Evolutionary conservation across 2,797 vertebrate species (phyloP), one percentile per base, ranked within the genome.

Genomic region (Yasuhikotakia modesta): DNA sequence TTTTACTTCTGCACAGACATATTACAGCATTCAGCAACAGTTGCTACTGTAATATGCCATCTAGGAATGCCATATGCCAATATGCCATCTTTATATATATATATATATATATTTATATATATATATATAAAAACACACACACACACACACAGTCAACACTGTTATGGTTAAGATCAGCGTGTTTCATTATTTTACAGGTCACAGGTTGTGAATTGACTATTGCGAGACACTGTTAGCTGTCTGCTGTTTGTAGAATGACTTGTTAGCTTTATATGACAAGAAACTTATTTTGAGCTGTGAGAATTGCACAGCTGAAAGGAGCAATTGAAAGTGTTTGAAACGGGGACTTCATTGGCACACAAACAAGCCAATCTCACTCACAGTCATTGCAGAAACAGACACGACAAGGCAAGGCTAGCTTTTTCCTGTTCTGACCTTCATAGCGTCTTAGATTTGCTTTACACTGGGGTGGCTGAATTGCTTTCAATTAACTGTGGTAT

Each of bases 401-500:
- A 32, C 72, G 52, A 39, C 39, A 67, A 66, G 53, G 63, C 27
- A n/a, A n/a, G n/a, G n/a, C n/a, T 53, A 4, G 2, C 3, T 6
- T 3, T 21, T 65, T 60, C 3, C 10, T 0, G 4, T 19, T 73
- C 10, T 79, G 63, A 73, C 78, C 78, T 73, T 79, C 78, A 68
- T 64, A 61, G 43, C 57, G 50, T 68, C 43, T 73, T 61, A 50
- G 39, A 52, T 60, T 68, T 72, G 21, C 52, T 81, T 81, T 72
- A 71, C 39, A 39, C 39, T 1, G 1, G 27, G 39, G 43, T 48
- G 30, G 45, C 48, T 76, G 68, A 81, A 76, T 72, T 66, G 52
- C 61, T 71, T 76, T 72, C 68, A 71, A 67, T 76, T 76, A 81
- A 71, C 52, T 58, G 19, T 57, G 13, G 58, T 70, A 65, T 60